phyloP scores from a whole-genome alignment of 2,888 invertebrate genomes.

The Aleiodes leptofemur region DNA sequence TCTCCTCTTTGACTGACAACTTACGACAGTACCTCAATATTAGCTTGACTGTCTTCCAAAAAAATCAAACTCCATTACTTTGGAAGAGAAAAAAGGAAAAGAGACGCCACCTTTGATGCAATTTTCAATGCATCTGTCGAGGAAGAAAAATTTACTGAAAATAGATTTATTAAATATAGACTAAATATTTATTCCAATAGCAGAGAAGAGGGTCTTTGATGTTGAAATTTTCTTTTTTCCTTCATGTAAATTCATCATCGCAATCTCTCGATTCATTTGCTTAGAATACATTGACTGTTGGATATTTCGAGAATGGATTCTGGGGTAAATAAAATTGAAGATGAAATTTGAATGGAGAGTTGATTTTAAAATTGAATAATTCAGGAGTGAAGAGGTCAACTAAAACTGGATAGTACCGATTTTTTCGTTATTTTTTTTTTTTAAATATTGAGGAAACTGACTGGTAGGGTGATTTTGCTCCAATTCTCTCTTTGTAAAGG shows the following conservation, averaged over 20 bases:
- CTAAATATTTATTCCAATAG: no score
- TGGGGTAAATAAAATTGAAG: not conserved
- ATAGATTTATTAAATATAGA: not conserved
- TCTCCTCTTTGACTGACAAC: conserved; percentile 45
- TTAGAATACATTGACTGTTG: no score
- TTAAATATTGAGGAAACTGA: no score
- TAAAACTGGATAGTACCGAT: no score
- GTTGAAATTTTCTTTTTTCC: no score
- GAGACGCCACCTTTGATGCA: conserved; percentile 45
- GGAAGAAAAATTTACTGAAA: not conserved
- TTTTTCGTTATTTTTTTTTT: no score
- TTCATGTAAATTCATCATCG: no score
- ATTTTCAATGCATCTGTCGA: conserved; percentile 8
- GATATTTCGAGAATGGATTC: no score
- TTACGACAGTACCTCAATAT: conserved; percentile 50
- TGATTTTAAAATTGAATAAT: conserved; percentile 2
- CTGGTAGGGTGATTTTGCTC: no score
- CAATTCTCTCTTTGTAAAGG: no score
- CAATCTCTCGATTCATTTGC: not conserved
- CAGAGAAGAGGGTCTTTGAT: no score
- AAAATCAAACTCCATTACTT: conserved; percentile 36
- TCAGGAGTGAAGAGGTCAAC: not conserved
- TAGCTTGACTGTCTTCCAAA: conserved; percentile 37
- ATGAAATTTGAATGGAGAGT: not conserved
- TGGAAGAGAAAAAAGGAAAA: no score